Base-by-base conservation (phyloP, 2,888 invertebrate genomes). In the Stramonita haemastoma region DNA sequence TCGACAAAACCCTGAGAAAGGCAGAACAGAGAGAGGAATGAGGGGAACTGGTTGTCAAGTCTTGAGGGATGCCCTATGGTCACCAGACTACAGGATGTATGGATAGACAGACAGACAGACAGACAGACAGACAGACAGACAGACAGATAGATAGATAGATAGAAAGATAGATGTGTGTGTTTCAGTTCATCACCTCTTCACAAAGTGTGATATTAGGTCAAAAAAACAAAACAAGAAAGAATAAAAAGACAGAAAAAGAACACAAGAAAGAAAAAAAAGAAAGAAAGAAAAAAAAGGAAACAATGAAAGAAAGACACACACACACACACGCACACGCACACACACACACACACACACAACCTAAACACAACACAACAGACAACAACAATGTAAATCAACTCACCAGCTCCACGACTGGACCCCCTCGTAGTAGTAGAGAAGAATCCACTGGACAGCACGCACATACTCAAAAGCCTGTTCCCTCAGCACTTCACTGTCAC, bases 321-420 rank as follows among this genome's bases (percentile, higher is more conserved):
- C 66, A 66, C 66, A 66, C 66, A 66, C 66, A 66, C 26, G 1
- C 66, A 4, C 13, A 66, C 66, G 1, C 5, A 22, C 4, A 66
- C 66, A 26, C 13, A 66, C 26, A 66, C 66, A 66, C 4, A 66
- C 66, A 26, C 13, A 66, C 26, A 66, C 66, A 66, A 19, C 60
- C 11, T 19, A 60, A 60, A 13, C 19, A 66, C 66, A 66, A 2
- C 66, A 66, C 66, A 22, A 66, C 66, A 66, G 66, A 66, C 26
- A 6, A 22, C 13, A 26, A 29, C n/a, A 29, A 8, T n/a, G 11
- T n/a, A 8, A 32, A 17, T 36, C 34, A 34, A 91, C 95, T 92
- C 97, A 99, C 99, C 99, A 99, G 60, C 98, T 98, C 99, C 99
- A 99, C 0, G 99, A 99, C 87, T 98, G 98, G 84, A 99, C 98